Conservation (phyloP, 2,888 invertebrate genomes). For the Rhyacophila evoluta region DNA sequence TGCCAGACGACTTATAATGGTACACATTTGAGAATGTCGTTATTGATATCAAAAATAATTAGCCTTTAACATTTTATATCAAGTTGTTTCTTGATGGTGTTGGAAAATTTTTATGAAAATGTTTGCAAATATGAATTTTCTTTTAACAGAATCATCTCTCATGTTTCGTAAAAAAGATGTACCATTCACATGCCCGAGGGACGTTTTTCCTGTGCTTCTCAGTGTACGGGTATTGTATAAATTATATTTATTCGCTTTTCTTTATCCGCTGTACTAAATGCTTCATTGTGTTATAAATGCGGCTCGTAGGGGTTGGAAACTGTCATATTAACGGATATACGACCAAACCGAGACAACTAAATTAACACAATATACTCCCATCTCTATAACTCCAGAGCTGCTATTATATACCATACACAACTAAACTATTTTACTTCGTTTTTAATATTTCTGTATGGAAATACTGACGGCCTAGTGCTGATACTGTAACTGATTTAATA, state of each 20-base stretch:
- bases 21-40: no score
- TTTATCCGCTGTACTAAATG: conserved; percentile 39
- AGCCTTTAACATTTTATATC: no score
- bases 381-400: neutral
- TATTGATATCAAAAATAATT: no score
- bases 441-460: no score
- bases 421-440: no score
- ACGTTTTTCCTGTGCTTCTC: neutral
- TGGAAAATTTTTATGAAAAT: no score
- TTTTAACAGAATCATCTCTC: neutral
- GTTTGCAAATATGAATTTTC: no score
- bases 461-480: no score
- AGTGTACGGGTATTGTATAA: conserved; percentile 10
- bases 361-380: conserved; percentile 31
- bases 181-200: neutral
- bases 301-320: conserved; percentile 31
- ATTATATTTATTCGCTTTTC: conserved; percentile 48
- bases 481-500: no score
- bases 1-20: no score
- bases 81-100: no score
- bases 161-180: neutral
- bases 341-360: conserved; percentile 37
- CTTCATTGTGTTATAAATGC: conserved; percentile 45
- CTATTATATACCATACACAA: no score
- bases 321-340: conserved; percentile 38